Conservation (phyloP, 2,888 invertebrate species). For the Megamerina dolium region DNA sequence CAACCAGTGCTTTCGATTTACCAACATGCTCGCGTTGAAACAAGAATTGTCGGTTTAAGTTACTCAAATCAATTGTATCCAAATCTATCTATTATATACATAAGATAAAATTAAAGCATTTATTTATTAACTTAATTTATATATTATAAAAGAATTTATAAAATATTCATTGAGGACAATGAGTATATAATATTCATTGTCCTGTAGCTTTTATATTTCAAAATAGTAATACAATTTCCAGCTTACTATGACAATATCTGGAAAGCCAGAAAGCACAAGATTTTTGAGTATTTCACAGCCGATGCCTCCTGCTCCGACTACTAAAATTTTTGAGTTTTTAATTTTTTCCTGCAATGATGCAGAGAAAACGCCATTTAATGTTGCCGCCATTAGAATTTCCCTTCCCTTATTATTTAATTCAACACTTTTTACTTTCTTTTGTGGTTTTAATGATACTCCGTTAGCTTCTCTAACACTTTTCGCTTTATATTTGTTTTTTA, state of each 20-base stretch:
- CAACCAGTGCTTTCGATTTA: conserved; percentile 90
- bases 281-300: conserved; percentile 98
- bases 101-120: not conserved
- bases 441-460: too few species aligned
- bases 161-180: too few species aligned
- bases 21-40: conserved; percentile 98
- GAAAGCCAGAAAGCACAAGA: conserved; percentile 89
- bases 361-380: conserved; percentile 62
- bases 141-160: too few species aligned
- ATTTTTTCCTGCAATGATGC: conserved; percentile 61
- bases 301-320: conserved; percentile 97
- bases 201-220: too few species aligned
- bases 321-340: conserved; percentile 67
- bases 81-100: conserved; percentile 79
- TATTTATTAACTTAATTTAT: too few species aligned
- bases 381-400: conserved; percentile 56
- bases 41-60: conserved; percentile 97
- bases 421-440: not conserved
- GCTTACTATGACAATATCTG: conserved; percentile 89
- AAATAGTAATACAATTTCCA: too few species aligned
- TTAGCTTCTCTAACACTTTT: too few species aligned
- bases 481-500: too few species aligned
- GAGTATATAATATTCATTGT: too few species aligned
- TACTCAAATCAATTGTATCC: conserved; percentile 99
- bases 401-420: not conserved